These are phyloP conservation scores for Noctilio leporinus DNA, from an alignment of 2,113 vertebrate genomes.

Conservation along the genomic window DNA sequence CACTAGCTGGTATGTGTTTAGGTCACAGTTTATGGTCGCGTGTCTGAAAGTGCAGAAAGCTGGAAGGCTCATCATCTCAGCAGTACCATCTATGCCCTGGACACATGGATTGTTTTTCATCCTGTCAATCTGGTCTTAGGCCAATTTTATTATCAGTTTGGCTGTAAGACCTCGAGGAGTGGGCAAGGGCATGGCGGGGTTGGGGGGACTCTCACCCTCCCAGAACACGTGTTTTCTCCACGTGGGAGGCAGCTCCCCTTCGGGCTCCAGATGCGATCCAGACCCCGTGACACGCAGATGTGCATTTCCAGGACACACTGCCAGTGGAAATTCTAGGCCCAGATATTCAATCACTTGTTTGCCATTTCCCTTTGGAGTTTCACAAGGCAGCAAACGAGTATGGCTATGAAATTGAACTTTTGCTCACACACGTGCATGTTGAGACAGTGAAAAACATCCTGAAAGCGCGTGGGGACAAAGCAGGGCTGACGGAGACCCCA, in stretches of 20 bases:
- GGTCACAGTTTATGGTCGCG: background rate
- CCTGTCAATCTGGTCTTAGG: background rate
- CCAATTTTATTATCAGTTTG: background rate
- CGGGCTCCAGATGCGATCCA: background rate
- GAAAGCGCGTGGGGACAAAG: background rate
- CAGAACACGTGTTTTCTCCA: background rate
- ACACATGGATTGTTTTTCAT: background rate
- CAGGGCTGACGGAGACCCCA: background rate
- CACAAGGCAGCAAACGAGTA: background rate
- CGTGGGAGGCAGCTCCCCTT: background rate
- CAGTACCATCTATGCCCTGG: too few relatives aligned
- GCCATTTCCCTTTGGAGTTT: background rate
- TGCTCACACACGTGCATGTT: background rate
- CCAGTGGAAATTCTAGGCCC: background rate
- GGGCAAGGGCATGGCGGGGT: too few relatives aligned
- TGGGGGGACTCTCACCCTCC: background rate
- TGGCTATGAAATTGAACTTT: background rate
- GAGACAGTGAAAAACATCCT: background rate
- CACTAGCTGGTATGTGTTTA: background rate
- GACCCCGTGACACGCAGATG: background rate
- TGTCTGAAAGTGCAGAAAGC: background rate
- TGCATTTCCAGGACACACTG: background rate
- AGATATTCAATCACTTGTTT: background rate
- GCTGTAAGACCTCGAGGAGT: background rate
- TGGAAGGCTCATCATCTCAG: background rate